Evolutionary conservation across 1,140 invertebrate genomes (phyloP), one percentile per base, ranked within the genome.

Genomic region (Trissolcus basalis): DNA sequence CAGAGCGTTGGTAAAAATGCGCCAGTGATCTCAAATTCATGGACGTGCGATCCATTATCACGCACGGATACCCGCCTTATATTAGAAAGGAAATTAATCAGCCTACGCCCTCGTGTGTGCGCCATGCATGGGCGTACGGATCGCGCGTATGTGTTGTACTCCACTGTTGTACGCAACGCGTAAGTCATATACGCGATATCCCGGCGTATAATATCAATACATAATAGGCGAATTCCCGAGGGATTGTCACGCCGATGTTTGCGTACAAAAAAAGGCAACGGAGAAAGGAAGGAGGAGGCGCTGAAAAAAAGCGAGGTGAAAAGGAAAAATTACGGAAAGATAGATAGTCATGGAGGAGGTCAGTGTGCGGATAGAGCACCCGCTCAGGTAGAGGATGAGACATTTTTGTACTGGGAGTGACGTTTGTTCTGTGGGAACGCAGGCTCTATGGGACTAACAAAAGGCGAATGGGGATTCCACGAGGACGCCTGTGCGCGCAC

Each of bases 381-480:
- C 45, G 63, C 47, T 74, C 64, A 68, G 72, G 65, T 64, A 59
- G 59, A 51, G 65, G 72, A 76, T 67, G 67, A 51, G 67, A 76
- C 73, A 70, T 70, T 76, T 70, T 70, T 76, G 54, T 70, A 43
- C 72, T 70, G 73, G 73, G 59, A 76, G 72, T 76, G 73, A 76
- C 73, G 73, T 77, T 71, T 71, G 67, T 77, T 77, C 67, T 49
- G 67, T 65, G 61, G 74, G 61, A 77, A 59, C 54, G 32, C 56
- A 35, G 65, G 15, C 36, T 68, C 33, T 51, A 58, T 69, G 54
- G 53, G 55, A 14, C 64, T 55, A 77, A 70, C 73, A 77, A 70
- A 77, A 71, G 73, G 65, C 65, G 54, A 64, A 69, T 71, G 64
- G 59, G 72, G 72, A 75, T 75, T 63, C 72, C 72, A 70, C 58